Evolutionary conservation across 2,888 invertebrate species (phyloP), one percentile per base, ranked within the genome.

Genomic region (Tenthredo scrophulariae): DNA sequence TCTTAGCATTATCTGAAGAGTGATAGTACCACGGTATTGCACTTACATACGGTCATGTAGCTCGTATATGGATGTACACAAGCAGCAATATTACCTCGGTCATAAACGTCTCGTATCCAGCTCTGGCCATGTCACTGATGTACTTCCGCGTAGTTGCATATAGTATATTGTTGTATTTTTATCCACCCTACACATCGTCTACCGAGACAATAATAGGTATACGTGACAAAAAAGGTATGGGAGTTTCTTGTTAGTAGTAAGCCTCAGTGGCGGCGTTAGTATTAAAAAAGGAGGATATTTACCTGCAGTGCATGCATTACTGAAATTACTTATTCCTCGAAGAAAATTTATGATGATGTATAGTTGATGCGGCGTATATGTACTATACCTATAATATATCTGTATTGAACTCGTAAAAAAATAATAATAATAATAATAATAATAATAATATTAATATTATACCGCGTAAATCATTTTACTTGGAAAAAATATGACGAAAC

Each of bases 321-420:
- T 80, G 58, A 58, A 80, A 80, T 80, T 80, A 62, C 80, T 80
- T 15, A 40, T 62, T 80, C n/a, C 80, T 80, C 80, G 80, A 62
- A 40, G 37, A 40, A 37, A 46, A 46, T 46, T 46, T 46, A 46
- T 46, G 46, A 46, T 46, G 46, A 46, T 9, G 10, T 43, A 43
- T 43, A 43, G 10, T 10, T 10, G 10, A 43, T 43, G 40, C 7
- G 40, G 10, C 40, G 37, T 33, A 33, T 33, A 33, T 33, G 5
- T 33, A 33, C 3, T 33, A 33, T 33, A 33, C 33, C 33, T 33
- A 4, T 3, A 4, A 40, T 43, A 13, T 13, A 9, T 43, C 0
- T 13, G 13, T 43, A 43, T 43, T 13, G 43, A 43, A 43, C 43
- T 43, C 10, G 43, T 46, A 46, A 37, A 37, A 37, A 37, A 37